Percentiles rank a stretch among this genome's conserved stretches.
Conservation (phyloP, 53 echinoderm and acorn worm species). For the Luidia sarsii region DNA sequence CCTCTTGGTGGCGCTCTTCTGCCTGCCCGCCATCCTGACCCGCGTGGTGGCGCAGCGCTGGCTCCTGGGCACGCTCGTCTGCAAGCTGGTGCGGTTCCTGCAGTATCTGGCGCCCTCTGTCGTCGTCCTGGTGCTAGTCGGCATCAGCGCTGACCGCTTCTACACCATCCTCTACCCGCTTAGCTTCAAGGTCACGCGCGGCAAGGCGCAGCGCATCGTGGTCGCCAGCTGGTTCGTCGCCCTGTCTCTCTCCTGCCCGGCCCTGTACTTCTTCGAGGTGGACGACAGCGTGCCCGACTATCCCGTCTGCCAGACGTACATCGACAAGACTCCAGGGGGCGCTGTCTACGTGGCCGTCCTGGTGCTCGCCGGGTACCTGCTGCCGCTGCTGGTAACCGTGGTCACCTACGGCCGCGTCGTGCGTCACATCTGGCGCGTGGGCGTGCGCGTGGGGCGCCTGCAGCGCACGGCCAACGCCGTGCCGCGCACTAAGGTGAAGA, state of each 20-base stretch:
- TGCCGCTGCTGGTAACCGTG: conserved; percentile 65
- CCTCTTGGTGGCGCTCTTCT: conserved; percentile 78
- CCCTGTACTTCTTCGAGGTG: conserved; percentile 79
- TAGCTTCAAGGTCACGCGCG: conserved; percentile 93
- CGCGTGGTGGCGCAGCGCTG: conserved; percentile 69
- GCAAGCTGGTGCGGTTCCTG: conserved; percentile 80
- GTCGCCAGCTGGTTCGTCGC: conserved; percentile 79
- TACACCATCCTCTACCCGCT: conserved; percentile 97
- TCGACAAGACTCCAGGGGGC: conserved; percentile 48
- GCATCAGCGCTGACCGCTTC: conserved; percentile 89
- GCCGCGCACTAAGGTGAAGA: conserved; percentile 95
- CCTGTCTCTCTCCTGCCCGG: conserved; percentile 69
- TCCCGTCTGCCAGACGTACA: conserved; percentile 56
- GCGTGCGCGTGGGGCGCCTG: conserved; percentile 60
- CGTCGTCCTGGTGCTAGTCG: conserved; percentile 80
- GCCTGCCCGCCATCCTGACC: conserved; percentile 80
- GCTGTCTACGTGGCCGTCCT: conserved; percentile 67
- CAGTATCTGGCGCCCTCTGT: conserved; percentile 82
- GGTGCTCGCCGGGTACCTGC: conserved; percentile 61
- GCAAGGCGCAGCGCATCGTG: conserved; percentile 88
- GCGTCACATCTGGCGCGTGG: conserved; percentile 90
- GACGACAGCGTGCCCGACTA: not conserved
- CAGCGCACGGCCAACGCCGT: conserved; percentile 93
- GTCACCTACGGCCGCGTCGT: conserved; percentile 76
- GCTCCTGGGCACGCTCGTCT: conserved; percentile 75